Conservation (phyloP, 2,797 vertebrate species). For the Poecilia velifera region DNA sequence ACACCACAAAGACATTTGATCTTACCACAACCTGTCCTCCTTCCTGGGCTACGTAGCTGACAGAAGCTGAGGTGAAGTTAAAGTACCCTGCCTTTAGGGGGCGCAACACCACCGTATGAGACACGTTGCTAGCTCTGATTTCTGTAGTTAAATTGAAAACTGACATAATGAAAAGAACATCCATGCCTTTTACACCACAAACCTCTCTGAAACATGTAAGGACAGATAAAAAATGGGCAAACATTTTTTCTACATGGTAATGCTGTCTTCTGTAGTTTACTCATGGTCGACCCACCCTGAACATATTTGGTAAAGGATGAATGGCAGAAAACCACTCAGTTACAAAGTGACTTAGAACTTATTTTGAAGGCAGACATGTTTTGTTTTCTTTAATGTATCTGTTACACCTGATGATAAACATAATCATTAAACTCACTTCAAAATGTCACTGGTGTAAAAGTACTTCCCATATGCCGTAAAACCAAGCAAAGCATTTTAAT, state of each 20-base stretch:
- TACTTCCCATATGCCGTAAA: neutral
- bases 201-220: neutral
- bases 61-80: constrained; percentile 94
- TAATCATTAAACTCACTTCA: neutral
- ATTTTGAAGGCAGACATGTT: neutral
- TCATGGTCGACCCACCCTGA: neutral
- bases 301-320: neutral
- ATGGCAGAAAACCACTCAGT: neutral
- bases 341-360: neutral
- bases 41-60: constrained; percentile 94
- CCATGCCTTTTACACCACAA: neutral
- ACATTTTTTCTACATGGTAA: neutral
- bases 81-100: constrained; percentile 96
- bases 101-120: constrained; percentile 93
- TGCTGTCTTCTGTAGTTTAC: neutral
- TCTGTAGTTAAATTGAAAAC: constrained; percentile 72
- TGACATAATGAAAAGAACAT: neutral
- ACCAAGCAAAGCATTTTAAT: neutral
- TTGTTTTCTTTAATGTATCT: neutral
- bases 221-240: neutral
- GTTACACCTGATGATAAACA: neutral
- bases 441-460: neutral
- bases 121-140: constrained; percentile 91
- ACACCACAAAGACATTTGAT: neutral
- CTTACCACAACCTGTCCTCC: constrained; percentile 92